phyloP scores from a whole-genome alignment of 64 coral and sea anemone species.

The Actinia tenebrosa region DNA sequence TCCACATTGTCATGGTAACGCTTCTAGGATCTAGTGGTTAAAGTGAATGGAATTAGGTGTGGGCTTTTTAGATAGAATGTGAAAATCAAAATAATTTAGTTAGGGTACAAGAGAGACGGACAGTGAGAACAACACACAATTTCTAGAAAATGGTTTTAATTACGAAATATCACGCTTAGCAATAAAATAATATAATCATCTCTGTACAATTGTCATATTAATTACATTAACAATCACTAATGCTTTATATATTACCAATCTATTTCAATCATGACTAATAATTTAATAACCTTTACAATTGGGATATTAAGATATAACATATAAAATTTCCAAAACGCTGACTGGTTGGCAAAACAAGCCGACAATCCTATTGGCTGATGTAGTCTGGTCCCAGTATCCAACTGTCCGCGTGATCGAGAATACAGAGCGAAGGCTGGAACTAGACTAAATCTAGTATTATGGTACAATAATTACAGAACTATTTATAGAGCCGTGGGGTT shows the following conservation, averaged over 20 bases:
- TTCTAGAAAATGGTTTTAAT: neutral
- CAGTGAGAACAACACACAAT: neutral
- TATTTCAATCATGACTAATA: conserved; percentile 6
- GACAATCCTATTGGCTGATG: neutral
- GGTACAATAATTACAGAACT: conserved; percentile 9
- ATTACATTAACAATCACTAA: neutral
- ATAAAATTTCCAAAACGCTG: neutral
- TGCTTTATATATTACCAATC: neutral
- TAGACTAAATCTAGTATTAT: neutral
- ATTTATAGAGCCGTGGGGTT: neutral
- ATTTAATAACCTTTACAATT: conserved; percentile 9
- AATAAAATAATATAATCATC: conserved; percentile 8
- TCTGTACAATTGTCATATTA: neutral
- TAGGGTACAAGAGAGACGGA: neutral
- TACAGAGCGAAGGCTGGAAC: neutral
- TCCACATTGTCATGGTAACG: too few species aligned
- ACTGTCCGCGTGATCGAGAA: neutral
- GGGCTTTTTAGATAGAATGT: too few species aligned
- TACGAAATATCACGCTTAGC: neutral
- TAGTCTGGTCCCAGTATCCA: neutral
- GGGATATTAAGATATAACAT: neutral
- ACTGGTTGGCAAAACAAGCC: neutral
- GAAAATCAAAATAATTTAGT: neutral
- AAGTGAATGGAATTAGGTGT: too few species aligned
- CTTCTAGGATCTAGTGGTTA: too few species aligned